These are phyloP conservation scores for Asbolus verrucosus DNA, from an alignment of 1,140 invertebrate genomes.

Conservation along the genomic window DNA sequence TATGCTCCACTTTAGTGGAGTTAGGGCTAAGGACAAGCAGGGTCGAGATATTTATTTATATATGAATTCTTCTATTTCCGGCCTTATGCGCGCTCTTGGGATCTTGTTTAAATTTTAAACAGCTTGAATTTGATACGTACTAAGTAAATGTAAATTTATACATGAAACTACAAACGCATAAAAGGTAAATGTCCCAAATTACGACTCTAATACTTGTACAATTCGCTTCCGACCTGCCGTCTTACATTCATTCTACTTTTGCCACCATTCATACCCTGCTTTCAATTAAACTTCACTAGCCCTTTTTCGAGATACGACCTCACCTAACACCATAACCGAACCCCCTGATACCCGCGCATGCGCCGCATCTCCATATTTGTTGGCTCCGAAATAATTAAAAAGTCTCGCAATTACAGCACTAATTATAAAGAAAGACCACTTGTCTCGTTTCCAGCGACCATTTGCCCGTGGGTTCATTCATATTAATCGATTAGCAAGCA, in stretches of 20 bases:
- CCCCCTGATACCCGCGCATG: too few relatives aligned
- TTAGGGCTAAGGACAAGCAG: conserved; percentile 43
- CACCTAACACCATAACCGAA: too few relatives aligned
- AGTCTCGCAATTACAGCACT: background rate
- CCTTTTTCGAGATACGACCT: too few relatives aligned
- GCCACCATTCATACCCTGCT: conserved; percentile 7
- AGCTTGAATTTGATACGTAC: conserved; percentile 48
- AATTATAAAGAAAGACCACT: background rate
- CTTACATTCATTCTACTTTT: background rate
- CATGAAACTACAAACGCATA: conserved; percentile 38
- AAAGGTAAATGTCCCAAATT: conserved; percentile 25
- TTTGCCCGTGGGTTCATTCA: conserved; percentile 5
- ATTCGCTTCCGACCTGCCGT: background rate
- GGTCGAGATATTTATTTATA: conserved; percentile 49
- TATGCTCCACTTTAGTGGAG: conserved; percentile 41
- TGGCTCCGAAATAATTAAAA: background rate
- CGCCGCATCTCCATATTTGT: background rate
- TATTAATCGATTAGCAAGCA: conserved; percentile 28
- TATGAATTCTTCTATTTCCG: conserved; percentile 51
- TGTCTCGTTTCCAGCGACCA: background rate
- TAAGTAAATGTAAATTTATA: conserved; percentile 46
- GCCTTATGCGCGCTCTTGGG: conserved; percentile 35
- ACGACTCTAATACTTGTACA: conserved; percentile 1
- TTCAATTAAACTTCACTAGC: conserved; percentile 10
- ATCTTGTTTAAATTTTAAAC: conserved; percentile 52